A percentile compares a stretch with the other conserved stretches of the same genome.
Conservation (phyloP, 2,113 vertebrate genomes). For the Meriones unguiculatus region DNA sequence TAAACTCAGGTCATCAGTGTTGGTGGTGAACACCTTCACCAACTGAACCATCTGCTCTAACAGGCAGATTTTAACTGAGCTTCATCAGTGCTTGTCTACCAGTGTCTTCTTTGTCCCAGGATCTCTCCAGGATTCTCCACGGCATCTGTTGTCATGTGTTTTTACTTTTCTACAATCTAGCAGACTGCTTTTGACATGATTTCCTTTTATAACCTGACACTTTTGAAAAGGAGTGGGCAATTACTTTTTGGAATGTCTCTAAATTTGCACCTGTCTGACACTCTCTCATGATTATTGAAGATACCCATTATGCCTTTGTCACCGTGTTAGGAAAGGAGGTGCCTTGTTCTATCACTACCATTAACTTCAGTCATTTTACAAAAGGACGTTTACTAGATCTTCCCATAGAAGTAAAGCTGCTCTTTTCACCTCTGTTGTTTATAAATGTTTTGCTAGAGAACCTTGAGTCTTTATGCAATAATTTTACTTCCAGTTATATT, state of each 20-base stretch:
- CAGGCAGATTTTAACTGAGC: neutral
- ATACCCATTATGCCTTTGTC: neutral
- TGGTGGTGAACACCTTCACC: too few species aligned
- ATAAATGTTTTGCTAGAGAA: neutral
- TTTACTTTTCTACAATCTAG: neutral
- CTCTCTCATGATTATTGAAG: neutral
- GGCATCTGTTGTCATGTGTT: neutral
- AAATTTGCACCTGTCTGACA: neutral
- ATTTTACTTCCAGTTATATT: neutral
- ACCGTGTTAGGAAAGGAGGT: neutral
- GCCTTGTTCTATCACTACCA: neutral
- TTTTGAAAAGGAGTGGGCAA: neutral
- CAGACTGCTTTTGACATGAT: neutral
- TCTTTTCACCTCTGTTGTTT: neutral
- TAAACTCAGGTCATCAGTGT: neutral
- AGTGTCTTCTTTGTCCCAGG: neutral
- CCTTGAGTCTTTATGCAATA: neutral
- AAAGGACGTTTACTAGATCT: neutral
- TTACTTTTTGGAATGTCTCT: neutral
- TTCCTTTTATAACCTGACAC: neutral
- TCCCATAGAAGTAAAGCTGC: neutral
- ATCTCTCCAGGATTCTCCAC: accelerated
- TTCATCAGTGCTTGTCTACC: neutral
- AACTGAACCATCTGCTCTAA: neutral
- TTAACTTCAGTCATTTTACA: neutral